Percentiles rank a stretch among this genome's conserved stretches.
Evolutionary conservation across 2,888 invertebrate genomes (phyloP).

Genomic region (Acrobasis suavella): DNA sequence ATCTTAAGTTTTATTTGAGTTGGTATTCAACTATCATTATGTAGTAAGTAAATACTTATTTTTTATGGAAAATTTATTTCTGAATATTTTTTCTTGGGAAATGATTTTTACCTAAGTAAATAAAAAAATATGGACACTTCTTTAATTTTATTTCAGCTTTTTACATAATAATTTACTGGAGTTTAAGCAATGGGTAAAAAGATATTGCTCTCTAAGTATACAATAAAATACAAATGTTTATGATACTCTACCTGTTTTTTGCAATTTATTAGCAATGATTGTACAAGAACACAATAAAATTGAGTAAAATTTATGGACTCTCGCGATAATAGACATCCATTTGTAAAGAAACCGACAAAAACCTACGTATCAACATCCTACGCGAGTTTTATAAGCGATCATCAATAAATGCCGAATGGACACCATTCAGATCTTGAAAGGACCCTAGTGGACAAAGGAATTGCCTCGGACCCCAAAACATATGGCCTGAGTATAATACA

Average conservation of each 20-base stretch:
- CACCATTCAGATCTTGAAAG: slow-evolving; percentile 58
- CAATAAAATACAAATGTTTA: slow-evolving; percentile 32
- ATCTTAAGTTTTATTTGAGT: too few relatives aligned
- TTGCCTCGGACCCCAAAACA: slow-evolving; percentile 54
- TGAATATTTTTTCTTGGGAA: too few relatives aligned
- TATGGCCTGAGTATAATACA: slow-evolving; percentile 57
- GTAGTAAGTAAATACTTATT: too few relatives aligned
- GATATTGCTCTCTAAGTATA: slow-evolving; percentile 25
- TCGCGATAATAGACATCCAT: slow-evolving; percentile 45
- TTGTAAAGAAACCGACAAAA: slow-evolving; percentile 53
- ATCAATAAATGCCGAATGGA: slow-evolving; percentile 65
- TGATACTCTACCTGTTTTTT: slow-evolving; percentile 35
- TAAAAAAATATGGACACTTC: too few relatives aligned
- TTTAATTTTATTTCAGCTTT: too few relatives aligned
- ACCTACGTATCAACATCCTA: slow-evolving; percentile 60
- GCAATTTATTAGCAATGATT: slow-evolving; percentile 38
- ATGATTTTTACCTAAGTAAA: too few relatives aligned
- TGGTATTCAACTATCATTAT: too few relatives aligned
- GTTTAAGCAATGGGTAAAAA: not conserved
- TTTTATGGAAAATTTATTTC: too few relatives aligned
- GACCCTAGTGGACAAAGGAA: slow-evolving; percentile 58
- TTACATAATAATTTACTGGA: too few relatives aligned
- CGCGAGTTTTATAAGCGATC: slow-evolving; percentile 65
- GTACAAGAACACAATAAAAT: slow-evolving; percentile 32
- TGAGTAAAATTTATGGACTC: slow-evolving; percentile 47